phyloP scores from a whole-genome alignment of 2,888 invertebrate genomes.

The Agrotis puta region DNA sequence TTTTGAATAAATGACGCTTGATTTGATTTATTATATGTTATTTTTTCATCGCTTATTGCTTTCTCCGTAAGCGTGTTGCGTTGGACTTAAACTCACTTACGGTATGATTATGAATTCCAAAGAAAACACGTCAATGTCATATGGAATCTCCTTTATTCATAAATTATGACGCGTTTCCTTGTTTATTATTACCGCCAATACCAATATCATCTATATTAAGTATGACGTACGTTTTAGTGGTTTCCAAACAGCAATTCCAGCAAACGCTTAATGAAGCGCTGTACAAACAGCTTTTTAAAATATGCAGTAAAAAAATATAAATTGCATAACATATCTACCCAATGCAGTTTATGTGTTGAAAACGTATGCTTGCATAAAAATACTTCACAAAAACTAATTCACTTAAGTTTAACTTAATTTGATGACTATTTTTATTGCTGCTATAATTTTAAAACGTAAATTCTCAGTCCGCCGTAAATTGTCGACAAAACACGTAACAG shows the following conservation, averaged over 20 bases:
- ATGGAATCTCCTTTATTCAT: conserved; percentile 35
- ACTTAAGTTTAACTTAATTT: conserved; percentile 18
- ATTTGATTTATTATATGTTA: too few relatives aligned
- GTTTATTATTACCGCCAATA: conserved; percentile 12
- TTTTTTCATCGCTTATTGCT: conserved; percentile 3
- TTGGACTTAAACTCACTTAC: conserved; percentile 9
- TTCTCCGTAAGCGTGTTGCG: conserved; percentile 16
- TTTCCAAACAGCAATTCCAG: neutral
- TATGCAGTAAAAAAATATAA: neutral
- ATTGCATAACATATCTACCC: neutral
- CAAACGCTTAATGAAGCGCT: neutral
- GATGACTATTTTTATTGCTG: conserved; percentile 17
- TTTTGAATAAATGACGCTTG: too few relatives aligned
- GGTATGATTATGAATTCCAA: conserved; percentile 44
- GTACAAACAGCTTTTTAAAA: conserved; percentile 11
- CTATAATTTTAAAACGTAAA: conserved; percentile 15
- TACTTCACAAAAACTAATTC: conserved; percentile 24
- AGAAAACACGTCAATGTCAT: conserved; percentile 34
- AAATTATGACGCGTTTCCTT: conserved; percentile 10
- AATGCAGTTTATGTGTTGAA: too few relatives aligned
- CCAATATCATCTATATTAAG: neutral
- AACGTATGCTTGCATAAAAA: neutral
- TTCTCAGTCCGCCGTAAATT: conserved; percentile 23
- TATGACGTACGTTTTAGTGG: conserved; percentile 1
- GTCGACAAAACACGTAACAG: conserved; percentile 46